phyloP scores from a whole-genome alignment of 2,888 invertebrate genomes.

The Linnaemya tessellans region DNA sequence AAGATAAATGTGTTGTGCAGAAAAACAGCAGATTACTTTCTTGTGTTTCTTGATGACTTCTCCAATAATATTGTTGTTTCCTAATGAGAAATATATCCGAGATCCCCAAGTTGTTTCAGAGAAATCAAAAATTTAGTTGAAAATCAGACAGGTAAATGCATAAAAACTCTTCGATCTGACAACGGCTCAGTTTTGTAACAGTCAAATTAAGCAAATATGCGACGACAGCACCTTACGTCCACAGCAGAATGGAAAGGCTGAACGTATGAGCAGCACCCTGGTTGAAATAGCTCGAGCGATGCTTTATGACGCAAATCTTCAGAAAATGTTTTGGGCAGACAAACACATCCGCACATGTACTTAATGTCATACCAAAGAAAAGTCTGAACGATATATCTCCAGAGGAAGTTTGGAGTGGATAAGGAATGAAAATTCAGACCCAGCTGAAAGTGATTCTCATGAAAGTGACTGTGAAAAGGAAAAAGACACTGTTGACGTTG shows the following conservation, averaged over 20 bases:
- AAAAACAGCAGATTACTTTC: conserved; percentile 2
- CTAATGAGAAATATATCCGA: conserved; percentile 40
- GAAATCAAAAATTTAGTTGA: conserved; percentile 37
- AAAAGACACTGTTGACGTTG: neutral
- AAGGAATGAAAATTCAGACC: neutral
- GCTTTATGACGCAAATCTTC: conserved; percentile 24
- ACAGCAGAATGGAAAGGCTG: too few relatives aligned
- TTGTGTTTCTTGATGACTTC: conserved; percentile 37
- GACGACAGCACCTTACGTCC: neutral
- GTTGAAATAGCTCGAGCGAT: neutral
- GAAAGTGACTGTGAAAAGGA: neutral
- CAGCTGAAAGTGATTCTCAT: too few relatives aligned
- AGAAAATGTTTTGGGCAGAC: conserved; percentile 19
- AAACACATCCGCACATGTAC: conserved; percentile 12
- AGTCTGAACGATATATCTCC: conserved; percentile 10
- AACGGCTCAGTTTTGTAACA: conserved; percentile 33
- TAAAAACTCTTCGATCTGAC: conserved; percentile 35
- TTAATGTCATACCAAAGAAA: conserved; percentile 3
- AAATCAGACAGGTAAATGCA: conserved; percentile 28
- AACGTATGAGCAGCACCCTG: too few relatives aligned
- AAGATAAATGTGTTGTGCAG: neutral
- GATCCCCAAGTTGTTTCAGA: conserved; percentile 25
- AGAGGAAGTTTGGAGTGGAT: conserved; percentile 32
- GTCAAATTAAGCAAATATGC: conserved; percentile 12
- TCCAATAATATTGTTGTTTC: conserved; percentile 33